Evolutionary conservation across 2,113 vertebrate species (phyloP).

Genomic region (Ranitomeya imitator): DNA sequence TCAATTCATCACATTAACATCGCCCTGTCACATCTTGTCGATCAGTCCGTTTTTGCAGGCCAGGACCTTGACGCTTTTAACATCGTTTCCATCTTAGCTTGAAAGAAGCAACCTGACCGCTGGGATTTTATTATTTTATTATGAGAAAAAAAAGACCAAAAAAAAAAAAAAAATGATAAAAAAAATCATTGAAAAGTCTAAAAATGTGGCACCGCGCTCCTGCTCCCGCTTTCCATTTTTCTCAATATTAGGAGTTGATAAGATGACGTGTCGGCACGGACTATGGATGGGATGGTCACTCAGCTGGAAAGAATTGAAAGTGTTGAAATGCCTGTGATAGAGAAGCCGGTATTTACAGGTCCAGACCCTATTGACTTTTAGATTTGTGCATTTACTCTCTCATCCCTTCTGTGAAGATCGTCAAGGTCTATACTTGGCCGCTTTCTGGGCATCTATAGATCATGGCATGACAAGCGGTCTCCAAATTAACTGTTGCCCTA

Average conservation of each 20-base stretch:
- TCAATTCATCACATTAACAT: constrained; percentile 48
- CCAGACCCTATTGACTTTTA: constrained; percentile 42
- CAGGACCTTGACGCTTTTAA: constrained; percentile 24
- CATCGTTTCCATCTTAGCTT: background rate
- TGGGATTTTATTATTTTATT: background rate
- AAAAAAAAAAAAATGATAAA: background rate
- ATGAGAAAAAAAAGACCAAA: background rate
- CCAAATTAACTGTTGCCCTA: constrained; percentile 4
- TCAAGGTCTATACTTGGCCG: constrained; percentile 36
- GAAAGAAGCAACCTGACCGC: background rate
- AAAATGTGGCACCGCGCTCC: background rate
- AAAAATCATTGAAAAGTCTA: background rate
- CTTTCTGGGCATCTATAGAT: constrained; percentile 12
- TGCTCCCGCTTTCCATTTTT: constrained; percentile 18
- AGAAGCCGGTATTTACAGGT: constrained; percentile 19
- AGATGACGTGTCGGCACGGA: background rate
- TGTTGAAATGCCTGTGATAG: constrained; percentile 34
- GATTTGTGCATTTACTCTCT: constrained; percentile 42
- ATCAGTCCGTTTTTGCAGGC: background rate
- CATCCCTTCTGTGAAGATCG: constrained; percentile 10
- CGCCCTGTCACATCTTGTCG: constrained; percentile 29
- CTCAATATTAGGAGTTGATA: constrained; percentile 16
- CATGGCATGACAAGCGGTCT: constrained; percentile 12
- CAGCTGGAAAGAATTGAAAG: constrained; percentile 27
- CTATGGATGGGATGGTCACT: background rate